Base-by-base conservation (phyloP, 2,113 vertebrate genomes). In the Bothrops jararaca region DNA sequence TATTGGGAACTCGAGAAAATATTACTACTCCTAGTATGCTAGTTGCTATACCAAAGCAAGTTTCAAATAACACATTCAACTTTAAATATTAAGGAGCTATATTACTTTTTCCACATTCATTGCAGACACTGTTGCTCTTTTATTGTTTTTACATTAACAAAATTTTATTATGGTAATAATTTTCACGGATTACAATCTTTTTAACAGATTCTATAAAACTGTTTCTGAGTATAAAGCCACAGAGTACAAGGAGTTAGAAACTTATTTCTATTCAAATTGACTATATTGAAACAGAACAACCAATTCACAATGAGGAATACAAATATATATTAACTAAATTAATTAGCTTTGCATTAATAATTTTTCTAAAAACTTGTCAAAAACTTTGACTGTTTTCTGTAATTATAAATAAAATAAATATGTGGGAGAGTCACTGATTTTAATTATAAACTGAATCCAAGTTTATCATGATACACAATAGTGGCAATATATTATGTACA, bases 1-100 rank as follows among this genome's bases (percentile, higher is more conserved):
- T 96, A 94, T 89, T 20, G 85, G 29, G 18, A 52, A 93, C 95
- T 91, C 86, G 93, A 50, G 57, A 95, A 93, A 92, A 92, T 24
- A 92, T 52, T 60, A 90, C 53, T 50, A 45, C 86, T 94, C 74
- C 86, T 48, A 53, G 12, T 0, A 5, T 90, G 56, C 93, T 94
- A 93, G 54, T 80, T 92, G 1, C n/a, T 85, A 50, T 93, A 85
- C 60, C 92, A 95, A 90, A 95, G 90, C 0, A 0, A 93, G 89
- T 50, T 45, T 50, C 34, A 22, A 93, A 94, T 95, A 93, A 91
- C 6, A 12, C 39, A 93, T 45, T 2, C 20, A 91, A 86, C 86
- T 88, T 92, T 64, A 85, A 80, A 91, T 2, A 69, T 9, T 3
- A 87, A 2, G 1, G 1, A 53, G 23, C 42, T 88, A 0, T 80